Base-by-base conservation (phyloP, 2,888 invertebrate species). In the Athalia rosae region DNA sequence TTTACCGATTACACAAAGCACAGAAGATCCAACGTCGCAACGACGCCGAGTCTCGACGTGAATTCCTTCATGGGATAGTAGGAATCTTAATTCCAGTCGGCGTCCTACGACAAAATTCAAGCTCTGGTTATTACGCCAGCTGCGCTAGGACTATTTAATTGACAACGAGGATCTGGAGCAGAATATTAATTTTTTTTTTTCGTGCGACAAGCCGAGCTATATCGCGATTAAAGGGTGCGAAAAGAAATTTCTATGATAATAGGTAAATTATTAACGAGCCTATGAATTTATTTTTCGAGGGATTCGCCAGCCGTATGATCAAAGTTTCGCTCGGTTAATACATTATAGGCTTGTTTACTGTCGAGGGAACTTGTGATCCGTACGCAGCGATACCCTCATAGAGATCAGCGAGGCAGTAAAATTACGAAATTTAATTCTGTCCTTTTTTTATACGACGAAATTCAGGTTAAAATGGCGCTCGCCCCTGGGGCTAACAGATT, bases 401-500 rank as follows among this genome's bases (percentile, higher is more conserved):
- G 4, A 56, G 28, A 74, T 45, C 11, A 47, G 8, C 9, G 5
- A 53, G 61, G 53, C 7, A 8, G 58, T 45, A 48, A n/a, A 62
- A 63, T 78, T 53, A 71, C 71, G 76, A 76, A 71, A 78, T 63
- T 76, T 58, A 53, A 53, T 77, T 41, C 76, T 58, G 76, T 58
- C 64, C 76, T 69, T 78, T 53, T 28, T 47, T 66, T 47, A 67
- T 41, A 56, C 53, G 28, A 77, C 53, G 28, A 71, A 62, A 77
- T 71, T 77, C 53, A 77, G 77, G 77, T 77, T 71, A 77, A 59
- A 77, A 77, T 77, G 77, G 77, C 77, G 77, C 77, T 71, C 62
- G 67, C 77, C 73, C 73, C 73, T 61, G 50, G 73, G 62, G 47
- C 53, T 59, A 53, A 56, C 53, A 61, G 62, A 77, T 74, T 77